Conservation (phyloP, 1,140 invertebrate genomes). For the Solen grandis region DNA sequence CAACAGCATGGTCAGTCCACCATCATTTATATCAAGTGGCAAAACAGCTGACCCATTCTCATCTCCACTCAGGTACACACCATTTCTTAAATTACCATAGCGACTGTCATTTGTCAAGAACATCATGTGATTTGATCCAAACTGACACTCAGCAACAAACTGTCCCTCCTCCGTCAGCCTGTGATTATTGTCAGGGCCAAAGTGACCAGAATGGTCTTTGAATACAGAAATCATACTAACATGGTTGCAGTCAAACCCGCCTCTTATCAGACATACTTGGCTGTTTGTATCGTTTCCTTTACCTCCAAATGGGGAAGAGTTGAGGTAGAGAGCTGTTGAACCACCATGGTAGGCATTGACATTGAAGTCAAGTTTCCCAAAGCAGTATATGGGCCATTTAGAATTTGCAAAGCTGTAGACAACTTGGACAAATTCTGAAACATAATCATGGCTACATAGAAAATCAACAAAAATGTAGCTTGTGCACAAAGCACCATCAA, state of each 20-base stretch:
- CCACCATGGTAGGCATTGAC: conserved; percentile 68
- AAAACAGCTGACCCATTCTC: conserved; percentile 1
- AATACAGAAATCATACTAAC: conserved; percentile 32
- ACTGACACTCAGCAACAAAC: conserved; percentile 57
- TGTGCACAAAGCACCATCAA: too few relatives aligned
- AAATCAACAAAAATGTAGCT: too few relatives aligned
- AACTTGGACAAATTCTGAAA: conserved; percentile 42
- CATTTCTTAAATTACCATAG: conserved; percentile 61
- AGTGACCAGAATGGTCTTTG: conserved; percentile 61
- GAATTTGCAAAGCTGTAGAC: conserved; percentile 28
- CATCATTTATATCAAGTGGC: conserved; percentile 60
- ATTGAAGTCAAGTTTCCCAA: conserved; percentile 58
- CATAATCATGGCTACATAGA: too few relatives aligned
- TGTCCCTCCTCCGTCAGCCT: conserved; percentile 61
- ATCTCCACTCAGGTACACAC: conserved; percentile 50
- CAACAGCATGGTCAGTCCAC: conserved; percentile 57
- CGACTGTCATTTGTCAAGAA: conserved; percentile 61
- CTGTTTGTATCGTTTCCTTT: conserved; percentile 61
- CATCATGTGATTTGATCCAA: conserved; percentile 64
- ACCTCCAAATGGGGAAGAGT: conserved; percentile 59
- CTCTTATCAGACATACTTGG: conserved; percentile 55
- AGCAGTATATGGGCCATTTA: conserved; percentile 75
- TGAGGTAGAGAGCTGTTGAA: conserved; percentile 51
- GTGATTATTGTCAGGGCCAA: conserved; percentile 56
- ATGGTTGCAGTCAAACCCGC: conserved; percentile 70